Conservation (phyloP, 2,113 vertebrate species). For the Oryzias javanicus region DNA sequence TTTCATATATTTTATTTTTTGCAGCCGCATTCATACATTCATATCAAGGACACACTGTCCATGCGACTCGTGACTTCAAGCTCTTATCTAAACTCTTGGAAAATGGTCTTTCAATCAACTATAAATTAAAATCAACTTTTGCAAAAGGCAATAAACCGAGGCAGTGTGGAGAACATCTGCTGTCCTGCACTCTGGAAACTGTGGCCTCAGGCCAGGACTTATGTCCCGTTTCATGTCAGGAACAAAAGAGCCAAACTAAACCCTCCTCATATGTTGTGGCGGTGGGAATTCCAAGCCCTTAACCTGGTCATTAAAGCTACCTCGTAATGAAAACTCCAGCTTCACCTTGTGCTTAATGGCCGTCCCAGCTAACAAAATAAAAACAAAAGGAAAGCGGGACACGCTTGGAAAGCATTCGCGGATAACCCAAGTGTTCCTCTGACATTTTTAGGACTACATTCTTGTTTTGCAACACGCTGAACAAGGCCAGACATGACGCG, state of each 20-base stretch:
- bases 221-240: slow-evolving; percentile 63
- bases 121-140: no score
- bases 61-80: no score
- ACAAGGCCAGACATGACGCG: not conserved
- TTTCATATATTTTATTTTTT: no score
- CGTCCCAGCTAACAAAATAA: slow-evolving; percentile 29
- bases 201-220: slow-evolving; percentile 50
- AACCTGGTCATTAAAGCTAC: slow-evolving; percentile 60
- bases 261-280: slow-evolving; percentile 56
- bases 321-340: slow-evolving; percentile 68
- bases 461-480: slow-evolving; percentile 9
- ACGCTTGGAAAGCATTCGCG: not conserved
- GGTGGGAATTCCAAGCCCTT: slow-evolving; percentile 57
- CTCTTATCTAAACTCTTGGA: no score
- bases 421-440: slow-evolving; percentile 6
- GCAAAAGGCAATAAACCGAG: rapidly evolving
- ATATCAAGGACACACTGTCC: no score
- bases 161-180: not conserved
- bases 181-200: slow-evolving; percentile 24
- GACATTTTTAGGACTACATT: slow-evolving; percentile 9
- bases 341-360: slow-evolving; percentile 48
- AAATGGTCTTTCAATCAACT: no score
- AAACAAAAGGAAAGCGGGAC: not conserved
- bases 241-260: slow-evolving; percentile 65
- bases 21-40: no score